Base-by-base conservation (phyloP, 1,140 invertebrate genomes). In the Meloidogyne exigua region DNA sequence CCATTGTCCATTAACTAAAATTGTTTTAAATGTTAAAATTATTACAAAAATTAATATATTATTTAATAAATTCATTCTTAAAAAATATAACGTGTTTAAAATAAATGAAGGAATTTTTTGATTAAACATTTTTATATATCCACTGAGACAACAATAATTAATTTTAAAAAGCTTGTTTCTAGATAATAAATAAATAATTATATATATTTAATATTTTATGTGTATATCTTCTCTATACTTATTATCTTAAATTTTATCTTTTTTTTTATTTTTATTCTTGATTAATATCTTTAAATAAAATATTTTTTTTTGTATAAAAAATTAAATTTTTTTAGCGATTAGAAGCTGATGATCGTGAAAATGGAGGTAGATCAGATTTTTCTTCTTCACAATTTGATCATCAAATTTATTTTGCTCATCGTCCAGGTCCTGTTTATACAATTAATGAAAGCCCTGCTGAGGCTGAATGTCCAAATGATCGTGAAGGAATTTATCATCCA, bases 271-370 rank as follows among this genome's bases (percentile, higher is more conserved):
- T 57, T n/a, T 57, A 7, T 57, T n/a, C 4, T 57, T n/a, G 49
- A n/a, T 57, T 57, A 57, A 57, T n/a, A 57, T 57, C 18, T 57
- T 7, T 57, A 5, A 7, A n/a, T 5, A n/a, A 57, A 57, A n/a
- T 57, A 57, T n/a, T n/a, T 5, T 57, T 57, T 57, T 57, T 57
- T 21, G 1, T 42, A 42, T 12, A 42, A 42, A 42, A 72, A 26
- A 4, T 21, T 26, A n/a, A 23, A 69, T 26, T 71, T 66, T 71
- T 82, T 76, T 71, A 85, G 84, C 39, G 73, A 7, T 69, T 86
- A 26, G 85, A 88, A 42, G 76, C 82, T 36, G 84, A 85, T 64
- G 84, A 86, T 26, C 62, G 74, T 26, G 83, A 84, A 9, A n/a
- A n/a, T 84, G 77, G 18, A 36, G n/a, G 26, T 21, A 68, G 23